Percentiles rank a stretch among this genome's conserved stretches.
Evolutionary conservation across 2,113 vertebrate genomes (phyloP).

Genomic region (Cygnus buccinator): DNA sequence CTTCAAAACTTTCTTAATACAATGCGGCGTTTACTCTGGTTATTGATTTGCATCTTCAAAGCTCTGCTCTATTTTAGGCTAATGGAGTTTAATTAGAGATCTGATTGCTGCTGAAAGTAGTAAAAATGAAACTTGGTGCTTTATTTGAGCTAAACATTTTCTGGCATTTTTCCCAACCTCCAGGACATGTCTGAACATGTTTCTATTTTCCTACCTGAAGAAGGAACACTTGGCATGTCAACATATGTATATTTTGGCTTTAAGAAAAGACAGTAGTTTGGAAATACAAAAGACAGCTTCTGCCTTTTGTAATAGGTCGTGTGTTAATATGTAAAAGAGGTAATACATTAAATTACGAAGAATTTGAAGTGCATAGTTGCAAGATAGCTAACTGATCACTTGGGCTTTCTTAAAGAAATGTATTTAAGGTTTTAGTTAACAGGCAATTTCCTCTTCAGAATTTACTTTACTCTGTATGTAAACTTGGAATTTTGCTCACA

Average conservation of each 20-base stretch:
- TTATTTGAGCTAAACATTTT: constrained; percentile 67
- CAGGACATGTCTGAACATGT: constrained; percentile 68
- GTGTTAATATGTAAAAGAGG: constrained; percentile 49
- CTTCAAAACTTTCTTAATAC: neutral
- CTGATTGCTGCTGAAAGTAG: constrained; percentile 54
- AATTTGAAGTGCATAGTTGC: constrained; percentile 38
- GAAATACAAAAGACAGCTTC: constrained; percentile 56
- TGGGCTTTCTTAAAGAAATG: constrained; percentile 41
- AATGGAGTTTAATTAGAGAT: constrained; percentile 67
- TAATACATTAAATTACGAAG: constrained; percentile 35
- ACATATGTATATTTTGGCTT: constrained; percentile 66
- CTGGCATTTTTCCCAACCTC: constrained; percentile 52
- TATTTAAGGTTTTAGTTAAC: constrained; percentile 28
- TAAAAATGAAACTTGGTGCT: constrained; percentile 63
- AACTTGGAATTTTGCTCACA: constrained; percentile 5
- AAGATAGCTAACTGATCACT: constrained; percentile 45
- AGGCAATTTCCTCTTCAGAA: constrained; percentile 38
- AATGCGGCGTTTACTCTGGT: neutral
- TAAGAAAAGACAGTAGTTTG: constrained; percentile 62
- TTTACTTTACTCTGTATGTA: constrained; percentile 24
- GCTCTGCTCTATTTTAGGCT: constrained; percentile 45
- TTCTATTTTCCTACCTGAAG: constrained; percentile 56
- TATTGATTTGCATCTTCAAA: constrained; percentile 59
- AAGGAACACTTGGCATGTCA: constrained; percentile 68
- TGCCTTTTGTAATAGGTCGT: constrained; percentile 10